Conservation (phyloP, 1,140 invertebrate species). For the Drosophila persimilis region DNA sequence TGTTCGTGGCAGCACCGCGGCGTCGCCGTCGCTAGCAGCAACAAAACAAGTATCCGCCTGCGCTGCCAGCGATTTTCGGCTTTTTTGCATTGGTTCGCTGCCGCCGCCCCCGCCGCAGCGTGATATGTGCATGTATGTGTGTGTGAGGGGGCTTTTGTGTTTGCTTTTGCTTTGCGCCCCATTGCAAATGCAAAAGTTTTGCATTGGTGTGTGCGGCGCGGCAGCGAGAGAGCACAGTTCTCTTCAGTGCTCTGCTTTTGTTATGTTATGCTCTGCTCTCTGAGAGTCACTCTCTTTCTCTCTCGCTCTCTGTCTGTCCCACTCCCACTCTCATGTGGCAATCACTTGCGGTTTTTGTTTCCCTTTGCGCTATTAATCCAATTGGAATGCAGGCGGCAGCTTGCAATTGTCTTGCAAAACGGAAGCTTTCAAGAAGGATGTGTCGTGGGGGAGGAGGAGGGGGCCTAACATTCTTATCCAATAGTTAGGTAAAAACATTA, state of each 20-base stretch:
- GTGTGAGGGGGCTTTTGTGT: slow-evolving; percentile 51
- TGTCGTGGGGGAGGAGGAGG: slow-evolving; percentile 1
- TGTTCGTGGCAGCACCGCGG: slow-evolving; percentile 12
- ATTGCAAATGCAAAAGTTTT: slow-evolving; percentile 71
- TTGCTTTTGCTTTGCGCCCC: slow-evolving; percentile 52
- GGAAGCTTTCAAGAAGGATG: too few species aligned
- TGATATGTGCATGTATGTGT: slow-evolving; percentile 13
- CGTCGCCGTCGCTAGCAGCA: slow-evolving; percentile 27
- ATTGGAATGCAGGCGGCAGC: slow-evolving; percentile 68
- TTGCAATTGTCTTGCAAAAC: slow-evolving; percentile 37
- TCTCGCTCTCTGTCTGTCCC: slow-evolving; percentile 5
- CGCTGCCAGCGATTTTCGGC: slow-evolving; percentile 30
- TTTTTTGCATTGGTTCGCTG: slow-evolving; percentile 56
- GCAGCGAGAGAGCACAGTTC: background rate
- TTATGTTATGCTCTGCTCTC: slow-evolving; percentile 26
- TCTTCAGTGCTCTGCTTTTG: background rate
- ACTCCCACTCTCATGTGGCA: slow-evolving; percentile 8
- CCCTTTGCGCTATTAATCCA: slow-evolving; percentile 60
- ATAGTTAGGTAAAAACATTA: background rate
- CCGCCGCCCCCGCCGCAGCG: slow-evolving; percentile 31
- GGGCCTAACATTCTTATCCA: too few species aligned
- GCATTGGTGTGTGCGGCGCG: slow-evolving; percentile 41
- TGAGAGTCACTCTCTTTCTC: slow-evolving; percentile 10
- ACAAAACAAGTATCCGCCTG: slow-evolving; percentile 37
- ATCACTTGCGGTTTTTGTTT: slow-evolving; percentile 57